These are phyloP conservation scores for Tokudaia tokunoshimensis DNA, from an alignment of 2,797 vertebrate genomes.

Conservation along the genomic window DNA sequence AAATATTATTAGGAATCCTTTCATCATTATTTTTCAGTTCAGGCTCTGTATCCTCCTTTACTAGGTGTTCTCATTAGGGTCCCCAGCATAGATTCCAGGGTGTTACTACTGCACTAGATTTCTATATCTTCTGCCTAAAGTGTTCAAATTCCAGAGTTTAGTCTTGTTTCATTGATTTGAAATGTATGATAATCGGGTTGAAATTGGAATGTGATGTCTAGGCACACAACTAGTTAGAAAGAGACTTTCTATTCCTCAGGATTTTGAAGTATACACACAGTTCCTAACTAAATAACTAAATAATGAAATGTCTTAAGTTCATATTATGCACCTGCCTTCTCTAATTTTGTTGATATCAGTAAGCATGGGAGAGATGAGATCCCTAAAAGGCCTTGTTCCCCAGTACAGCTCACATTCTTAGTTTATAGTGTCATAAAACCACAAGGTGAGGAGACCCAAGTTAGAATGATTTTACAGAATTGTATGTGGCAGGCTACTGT, in stretches of 20 bases:
- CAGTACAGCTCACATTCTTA: neutral
- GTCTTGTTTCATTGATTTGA: neutral
- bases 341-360: neutral
- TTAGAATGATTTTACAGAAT: neutral
- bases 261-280: neutral
- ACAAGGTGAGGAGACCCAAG: neutral
- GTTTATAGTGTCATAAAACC: neutral
- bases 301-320: neutral
- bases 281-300: neutral
- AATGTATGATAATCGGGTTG: neutral
- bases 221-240: neutral
- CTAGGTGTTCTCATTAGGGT: neutral
- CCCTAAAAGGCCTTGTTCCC: neutral
- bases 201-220: neutral
- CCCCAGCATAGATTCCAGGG: neutral
- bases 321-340: neutral
- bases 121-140: neutral
- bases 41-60: neutral
- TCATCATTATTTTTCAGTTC: no score
- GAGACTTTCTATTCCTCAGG: neutral
- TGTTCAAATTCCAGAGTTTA: neutral
- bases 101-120: neutral
- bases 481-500: neutral
- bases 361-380: neutral
- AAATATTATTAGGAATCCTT: no score